Evolutionary conservation across 2,888 invertebrate genomes (phyloP).

Genomic region (Melieria picta): DNA sequence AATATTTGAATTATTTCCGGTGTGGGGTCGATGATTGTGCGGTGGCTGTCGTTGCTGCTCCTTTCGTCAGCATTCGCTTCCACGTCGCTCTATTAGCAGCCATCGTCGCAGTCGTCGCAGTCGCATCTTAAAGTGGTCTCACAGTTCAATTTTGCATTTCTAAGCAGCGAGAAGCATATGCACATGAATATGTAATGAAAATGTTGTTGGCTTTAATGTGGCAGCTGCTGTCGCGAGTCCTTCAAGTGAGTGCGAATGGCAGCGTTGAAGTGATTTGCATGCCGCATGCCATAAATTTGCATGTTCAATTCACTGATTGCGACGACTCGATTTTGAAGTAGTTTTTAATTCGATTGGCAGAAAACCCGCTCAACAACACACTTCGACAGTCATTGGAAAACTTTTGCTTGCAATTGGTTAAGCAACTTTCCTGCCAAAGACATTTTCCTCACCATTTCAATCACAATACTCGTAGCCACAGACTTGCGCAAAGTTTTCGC

Average conservation of each 20-base stretch:
- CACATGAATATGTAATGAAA: slow-evolving; percentile 14
- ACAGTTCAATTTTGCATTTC: neutral
- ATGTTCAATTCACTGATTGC: too few relatives aligned
- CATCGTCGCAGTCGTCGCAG: neutral
- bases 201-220: slow-evolving; percentile 11
- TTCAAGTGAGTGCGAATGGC: neutral
- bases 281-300: too few relatives aligned
- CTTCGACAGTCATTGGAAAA: neutral
- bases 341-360: neutral
- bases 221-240: neutral
- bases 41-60: neutral
- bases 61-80: neutral
- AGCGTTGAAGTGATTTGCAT: too few relatives aligned
- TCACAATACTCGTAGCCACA: neutral
- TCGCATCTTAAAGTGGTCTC: neutral
- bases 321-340: too few relatives aligned
- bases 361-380: neutral
- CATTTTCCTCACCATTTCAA: neutral
- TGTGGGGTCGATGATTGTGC: neutral
- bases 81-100: neutral
- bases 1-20: slow-evolving; percentile 7
- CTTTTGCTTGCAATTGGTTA: too few relatives aligned
- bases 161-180: neutral
- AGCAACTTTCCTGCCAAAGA: too few relatives aligned
- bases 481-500: neutral